phyloP scores from a whole-genome alignment of 2,888 invertebrate species.

The Drosophila colorata region DNA sequence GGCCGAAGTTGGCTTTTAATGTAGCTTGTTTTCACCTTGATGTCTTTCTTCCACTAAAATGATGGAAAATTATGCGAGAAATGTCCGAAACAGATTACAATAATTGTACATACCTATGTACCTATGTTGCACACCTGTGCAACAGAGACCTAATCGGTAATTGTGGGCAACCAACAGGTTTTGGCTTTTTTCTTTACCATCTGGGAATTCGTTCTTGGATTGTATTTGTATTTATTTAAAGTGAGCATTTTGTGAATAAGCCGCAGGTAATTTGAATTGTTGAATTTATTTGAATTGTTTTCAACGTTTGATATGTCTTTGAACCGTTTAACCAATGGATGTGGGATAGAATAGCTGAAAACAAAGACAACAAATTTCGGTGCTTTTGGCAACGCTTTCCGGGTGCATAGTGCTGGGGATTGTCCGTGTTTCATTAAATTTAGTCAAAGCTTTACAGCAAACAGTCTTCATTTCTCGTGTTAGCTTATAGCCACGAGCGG shows the following conservation, averaged over 20 bases:
- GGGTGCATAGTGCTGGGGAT: too few species aligned
- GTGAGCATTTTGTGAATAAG: conserved; percentile 62
- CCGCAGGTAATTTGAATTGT: conserved; percentile 62
- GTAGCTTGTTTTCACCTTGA: not conserved
- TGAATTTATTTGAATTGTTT: conserved; percentile 22
- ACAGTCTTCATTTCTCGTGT: too few species aligned
- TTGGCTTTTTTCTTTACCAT: conserved; percentile 17
- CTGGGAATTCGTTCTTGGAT: conserved; percentile 56
- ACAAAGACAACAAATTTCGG: too few species aligned
- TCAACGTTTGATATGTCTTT: conserved; percentile 30
- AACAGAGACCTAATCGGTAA: conserved; percentile 24
- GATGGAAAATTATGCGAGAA: conserved; percentile 73
- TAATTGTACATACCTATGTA: conserved; percentile 68
- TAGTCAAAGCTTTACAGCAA: too few species aligned
- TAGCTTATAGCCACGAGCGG: too few species aligned
- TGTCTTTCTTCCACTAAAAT: conserved; percentile 30
- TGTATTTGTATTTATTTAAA: conserved; percentile 66
- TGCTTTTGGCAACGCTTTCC: too few species aligned
- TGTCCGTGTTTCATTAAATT: too few species aligned
- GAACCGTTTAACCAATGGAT: conserved; percentile 12
- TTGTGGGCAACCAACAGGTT: conserved; percentile 44
- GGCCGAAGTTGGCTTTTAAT: conserved; percentile 26
- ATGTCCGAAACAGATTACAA: conserved; percentile 73
- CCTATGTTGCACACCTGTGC: too few species aligned
- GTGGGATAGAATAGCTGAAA: not conserved